Evolutionary conservation across 2,797 vertebrate genomes (phyloP), one percentile per base, ranked within the genome.

Genomic region (Sebastes vulpes): DNA sequence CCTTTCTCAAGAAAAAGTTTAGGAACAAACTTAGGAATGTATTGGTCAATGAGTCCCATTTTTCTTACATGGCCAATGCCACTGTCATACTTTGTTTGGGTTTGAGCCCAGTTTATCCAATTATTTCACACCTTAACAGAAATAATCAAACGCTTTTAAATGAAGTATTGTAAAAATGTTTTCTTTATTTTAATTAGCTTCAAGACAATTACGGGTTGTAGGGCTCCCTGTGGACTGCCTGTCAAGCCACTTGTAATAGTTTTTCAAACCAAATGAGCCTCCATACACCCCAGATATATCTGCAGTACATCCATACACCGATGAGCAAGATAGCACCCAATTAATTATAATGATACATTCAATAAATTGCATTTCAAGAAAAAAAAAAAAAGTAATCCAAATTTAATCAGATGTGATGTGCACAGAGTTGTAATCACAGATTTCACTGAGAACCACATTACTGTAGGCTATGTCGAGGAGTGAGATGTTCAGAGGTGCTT

Each of bases 341-440:
- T 90, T 93, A 88, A 77, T 85, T 87, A 63, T 79, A 83, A 91
- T 87, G 75, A 92, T 83, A 80, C 64, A 67, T 53, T 76, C 61
- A 77, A 74, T 54, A 69, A 79, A 71, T 72, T 77, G 23, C 61
- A 50, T 54, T 85, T 88, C 66, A 57, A 28, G 14, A 26, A 60
- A 28, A 18, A 42, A 42, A n/a, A 56, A 21, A 79, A 32, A 65
- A 26, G 56, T 56, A 21, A 75, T 63, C 52, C 57, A 63, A 29
- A 67, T 84, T 77, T 76, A 71, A 88, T 86, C 60, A 78, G 80
- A 84, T 56, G 18, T 77, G 70, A 68, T 78, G 71, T 80, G 65
- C 56, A 21, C 59, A 57, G 25, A 78, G 84, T 76, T 75, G 69
- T 80, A 77, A 85, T 87, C 81, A 75, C 66, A 67, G 71, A 77